phyloP scores from a whole-genome alignment of 2,797 vertebrate genomes.

The Onychomys torridus region DNA sequence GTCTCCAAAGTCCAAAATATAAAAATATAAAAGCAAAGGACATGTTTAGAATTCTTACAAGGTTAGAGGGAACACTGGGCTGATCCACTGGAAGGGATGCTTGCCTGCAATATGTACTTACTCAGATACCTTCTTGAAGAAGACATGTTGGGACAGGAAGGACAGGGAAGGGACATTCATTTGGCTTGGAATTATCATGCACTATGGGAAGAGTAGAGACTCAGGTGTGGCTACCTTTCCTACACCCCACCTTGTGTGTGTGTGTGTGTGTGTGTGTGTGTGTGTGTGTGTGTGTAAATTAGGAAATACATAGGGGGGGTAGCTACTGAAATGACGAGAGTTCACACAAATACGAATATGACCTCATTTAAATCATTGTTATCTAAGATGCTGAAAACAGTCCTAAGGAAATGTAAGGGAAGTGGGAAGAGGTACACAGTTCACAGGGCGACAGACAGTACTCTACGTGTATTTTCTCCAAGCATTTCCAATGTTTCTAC shows the following conservation, averaged over 20 bases:
- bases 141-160: neutral
- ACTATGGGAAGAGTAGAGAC: neutral
- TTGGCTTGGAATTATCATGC: neutral
- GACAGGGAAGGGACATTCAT: neutral
- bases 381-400: neutral
- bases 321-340: constrained; percentile 12
- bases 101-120: neutral
- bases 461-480: neutral
- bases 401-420: neutral
- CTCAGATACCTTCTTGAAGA: neutral
- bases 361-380: neutral
- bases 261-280: no score
- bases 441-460: neutral
- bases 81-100: neutral
- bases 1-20: neutral
- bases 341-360: neutral
- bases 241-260: neutral
- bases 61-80: neutral
- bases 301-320: neutral
- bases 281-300: no score
- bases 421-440: neutral
- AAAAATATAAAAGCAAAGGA: neutral
- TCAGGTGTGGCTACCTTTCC: neutral
- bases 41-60: neutral
- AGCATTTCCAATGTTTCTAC: neutral